Evolutionary conservation across 2,888 invertebrate genomes (phyloP), one percentile per base, ranked within the genome.

Genomic region (Dendrolimus pini): DNA sequence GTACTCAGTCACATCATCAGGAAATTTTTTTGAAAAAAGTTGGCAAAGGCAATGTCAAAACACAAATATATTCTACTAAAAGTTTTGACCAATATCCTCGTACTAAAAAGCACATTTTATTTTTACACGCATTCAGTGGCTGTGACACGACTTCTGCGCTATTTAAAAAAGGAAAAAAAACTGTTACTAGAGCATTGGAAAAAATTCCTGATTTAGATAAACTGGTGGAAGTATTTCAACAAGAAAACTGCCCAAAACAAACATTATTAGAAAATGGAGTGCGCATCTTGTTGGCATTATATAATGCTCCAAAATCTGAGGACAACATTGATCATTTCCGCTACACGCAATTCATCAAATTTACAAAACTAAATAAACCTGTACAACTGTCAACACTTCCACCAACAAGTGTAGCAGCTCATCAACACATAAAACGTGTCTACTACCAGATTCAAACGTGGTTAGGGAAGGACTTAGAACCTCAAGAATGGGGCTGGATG

Each of bases 31-130:
- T 56, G 30, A 56, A 72, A 71, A 78, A 78, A 76, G 62, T 68
- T 69, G 75, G 73, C 56, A 75, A 77, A 72, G 73, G 72, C 59
- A 76, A 77, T 68, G 71, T 73, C 10, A 71, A 73, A 64, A 73
- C 74, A 61, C 58, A 71, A 65, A 69, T 75, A 65, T 78, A 74
- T 57, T 77, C 72, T 55, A 59, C 71, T 58, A 73, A 74, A 70
- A 75, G 73, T 70, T 74, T 77, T 65, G 67, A 69, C 60, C 62
- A 73, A 60, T 69, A 75, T 77, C 67, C 67, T 66, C 65, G 59
- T 66, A 61, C 59, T 59, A 67, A 67, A 65, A 65, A 62, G 18
- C 62, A 68, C 58, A 63, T 69, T 65, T 62, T 67, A 61, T 67
- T 68, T 66, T 60, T 68, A 61, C 67, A 66, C 63, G 66, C 66